Percentiles rank a stretch among this genome's conserved stretches.
These are phyloP conservation scores for Zaprionus capensis DNA, from an alignment of 1,140 invertebrate species.

Conservation along the genomic window DNA sequence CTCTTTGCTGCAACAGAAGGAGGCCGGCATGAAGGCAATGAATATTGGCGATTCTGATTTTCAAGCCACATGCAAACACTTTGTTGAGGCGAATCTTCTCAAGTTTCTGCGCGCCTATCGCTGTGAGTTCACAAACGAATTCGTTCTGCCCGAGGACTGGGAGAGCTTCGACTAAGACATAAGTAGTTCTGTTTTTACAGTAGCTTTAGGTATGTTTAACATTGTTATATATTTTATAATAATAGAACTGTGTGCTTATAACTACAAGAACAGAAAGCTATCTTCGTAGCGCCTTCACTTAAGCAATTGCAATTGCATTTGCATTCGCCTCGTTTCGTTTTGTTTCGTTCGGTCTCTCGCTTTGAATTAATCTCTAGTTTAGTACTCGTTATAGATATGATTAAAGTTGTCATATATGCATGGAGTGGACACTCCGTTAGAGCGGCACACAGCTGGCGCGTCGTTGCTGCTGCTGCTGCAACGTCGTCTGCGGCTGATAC, in stretches of 20 bases:
- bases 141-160: conserved; percentile 61
- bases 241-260: conserved; percentile 33
- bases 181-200: neutral
- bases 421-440: conserved; percentile 17
- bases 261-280: conserved; percentile 49
- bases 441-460: conserved; percentile 39
- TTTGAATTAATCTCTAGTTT: conserved; percentile 40
- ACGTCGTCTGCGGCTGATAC: conserved; percentile 27
- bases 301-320: neutral
- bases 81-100: conserved; percentile 53
- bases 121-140: conserved; percentile 54
- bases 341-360: conserved; percentile 16
- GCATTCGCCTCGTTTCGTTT: conserved; percentile 9
- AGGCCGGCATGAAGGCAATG: neutral
- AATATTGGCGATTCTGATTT: conserved; percentile 5
- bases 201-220: conserved; percentile 31
- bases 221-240: conserved; percentile 33
- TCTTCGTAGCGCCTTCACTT: conserved; percentile 31
- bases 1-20: conserved; percentile 37
- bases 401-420: conserved; percentile 11
- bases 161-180: neutral
- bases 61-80: conserved; percentile 9
- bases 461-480: conserved; percentile 8
- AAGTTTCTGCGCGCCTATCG: conserved; percentile 58
- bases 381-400: conserved; percentile 26